Evolutionary conservation across 2,888 invertebrate species (phyloP), one percentile per base, ranked within the genome.

Genomic region (Micropterix aruncella): DNA sequence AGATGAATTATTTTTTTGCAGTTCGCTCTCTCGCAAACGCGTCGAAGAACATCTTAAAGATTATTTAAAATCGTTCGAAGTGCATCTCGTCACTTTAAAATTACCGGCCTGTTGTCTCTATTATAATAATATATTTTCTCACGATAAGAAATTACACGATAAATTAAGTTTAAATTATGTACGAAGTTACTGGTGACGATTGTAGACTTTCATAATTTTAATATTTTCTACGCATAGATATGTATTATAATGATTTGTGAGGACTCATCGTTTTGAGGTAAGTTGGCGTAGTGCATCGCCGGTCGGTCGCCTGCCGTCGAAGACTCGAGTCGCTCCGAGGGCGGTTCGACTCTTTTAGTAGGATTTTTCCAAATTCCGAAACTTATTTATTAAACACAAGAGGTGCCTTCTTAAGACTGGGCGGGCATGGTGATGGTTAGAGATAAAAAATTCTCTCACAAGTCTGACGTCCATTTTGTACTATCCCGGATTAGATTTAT

Each of bases 391-490:
- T 14, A 38, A 38, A 38, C 15, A 38, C 38, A 15, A 48, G 49
- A 51, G 51, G 51, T 51, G 51, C 51, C 51, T 51, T 51, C 47
- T 45, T 48, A 51, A 51, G 51, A 51, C 51, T 51, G 51, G 49
- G 49, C 48, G 51, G 14, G 27, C 12, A 27, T 27, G 27, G 27
- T 27, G 27, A 7, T 12, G 27, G 27, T 27, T 27, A 27, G 27
- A 27, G 27, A 27, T 27, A 27, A 12, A 27, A n/a, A 27, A 27
- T 27, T 27, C 27, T 27, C 27, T 27, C 27, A 27, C 27, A 27
- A 27, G 27, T 27, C 5, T 27, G 27, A 27, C 27, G 27, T 27
- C 27, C 27, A 27, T 27, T 27, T 27, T 27, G n/a, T 27, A 12
- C 27, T 27, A 27, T n/a, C n/a, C n/a, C n/a, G n/a, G n/a, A n/a